Evolutionary conservation across 2,113 vertebrate genomes (phyloP), one percentile per base, ranked within the genome.

Genomic region (Melanostigma gelatinosum): DNA sequence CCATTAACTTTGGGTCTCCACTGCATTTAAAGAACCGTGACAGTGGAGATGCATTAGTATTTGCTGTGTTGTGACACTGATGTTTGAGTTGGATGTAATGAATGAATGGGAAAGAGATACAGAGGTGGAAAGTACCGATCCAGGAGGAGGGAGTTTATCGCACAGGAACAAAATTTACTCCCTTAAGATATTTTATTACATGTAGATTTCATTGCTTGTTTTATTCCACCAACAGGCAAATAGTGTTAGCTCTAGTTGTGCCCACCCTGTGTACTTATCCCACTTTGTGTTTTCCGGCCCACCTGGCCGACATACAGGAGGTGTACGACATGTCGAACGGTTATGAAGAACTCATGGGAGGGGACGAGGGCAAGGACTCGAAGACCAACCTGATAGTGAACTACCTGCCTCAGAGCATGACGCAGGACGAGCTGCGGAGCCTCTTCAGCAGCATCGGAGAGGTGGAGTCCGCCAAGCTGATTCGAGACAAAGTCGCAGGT

Each of bases 401-500:
- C 95, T 99, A 99, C 95, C 95, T 99, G 92, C 98, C 98, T 75
- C 98, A 99, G 94, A 99, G 96, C 91, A 99, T 99, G 98, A 96
- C 97, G 0, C 98, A 99, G 89, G 98, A 99, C 78, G 98, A 99
- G 84, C 83, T 99, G 27, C 96, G 97, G 54, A 99, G 97, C 88
- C 96, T 99, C 29, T 99, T 99, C 86, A 97, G 97, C 96, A 99
- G 98, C 89, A 99, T 99, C 1, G 98, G 98, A 0, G 98, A 99
- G 92, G 97, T 99, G 32, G 98, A 99, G 77, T 99, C 97, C 3
- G 98, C 97, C 85, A 99, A 99, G 84, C 97, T 99, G n/a, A 98
- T 99, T 66, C 96, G 97, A 38, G 98, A 99, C 93, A 99, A 99
- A 96, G 97, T 99, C 4, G 97, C 97, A 97, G 98, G 98, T 99